A percentile compares a stretch with the other conserved stretches of the same genome.
Conservation (phyloP, 2,113 vertebrate genomes). For the Sebastes schlegelii region DNA sequence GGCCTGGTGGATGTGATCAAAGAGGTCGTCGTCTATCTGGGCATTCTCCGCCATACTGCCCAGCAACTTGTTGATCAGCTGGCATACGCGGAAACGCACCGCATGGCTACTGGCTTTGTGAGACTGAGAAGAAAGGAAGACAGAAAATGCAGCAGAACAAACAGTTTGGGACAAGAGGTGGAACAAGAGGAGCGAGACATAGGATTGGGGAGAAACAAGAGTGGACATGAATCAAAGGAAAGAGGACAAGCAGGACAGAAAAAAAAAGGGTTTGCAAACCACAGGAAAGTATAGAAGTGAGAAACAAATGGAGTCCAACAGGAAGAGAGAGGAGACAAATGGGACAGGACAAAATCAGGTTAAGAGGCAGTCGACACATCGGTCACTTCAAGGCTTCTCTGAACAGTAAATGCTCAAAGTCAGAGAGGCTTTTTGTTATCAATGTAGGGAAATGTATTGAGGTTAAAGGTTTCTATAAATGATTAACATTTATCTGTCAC, state of each 20-base stretch:
- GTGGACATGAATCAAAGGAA: not conserved
- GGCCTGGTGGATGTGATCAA: conserved; percentile 92
- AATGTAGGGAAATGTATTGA: not conserved
- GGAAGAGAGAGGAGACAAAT: not conserved
- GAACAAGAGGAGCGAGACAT: not conserved
- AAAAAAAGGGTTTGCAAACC: not conserved
- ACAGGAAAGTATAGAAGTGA: not conserved
- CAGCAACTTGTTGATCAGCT: conserved; percentile 94
- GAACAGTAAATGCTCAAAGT: not conserved
- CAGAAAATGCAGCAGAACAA: not conserved
- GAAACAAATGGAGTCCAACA: conserved; percentile 2
- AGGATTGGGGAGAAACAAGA: not conserved
- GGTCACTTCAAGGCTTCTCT: conserved; percentile 1
- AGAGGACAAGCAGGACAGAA: not conserved
- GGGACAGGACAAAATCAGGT: not conserved
- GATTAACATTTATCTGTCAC: not conserved
- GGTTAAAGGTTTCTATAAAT: not conserved
- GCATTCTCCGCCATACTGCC: conserved; percentile 94
- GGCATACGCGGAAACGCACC: conserved; percentile 93
- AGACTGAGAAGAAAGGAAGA: conserved; percentile 80
- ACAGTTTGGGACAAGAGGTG: not conserved
- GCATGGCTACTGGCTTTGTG: conserved; percentile 90
- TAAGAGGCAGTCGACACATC: conserved; percentile 8
- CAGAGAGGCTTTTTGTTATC: not conserved
- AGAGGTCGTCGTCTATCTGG: conserved; percentile 94